These are phyloP conservation scores for Eumaeus atala DNA, from an alignment of 1,140 invertebrate genomes.

Conservation along the genomic window DNA sequence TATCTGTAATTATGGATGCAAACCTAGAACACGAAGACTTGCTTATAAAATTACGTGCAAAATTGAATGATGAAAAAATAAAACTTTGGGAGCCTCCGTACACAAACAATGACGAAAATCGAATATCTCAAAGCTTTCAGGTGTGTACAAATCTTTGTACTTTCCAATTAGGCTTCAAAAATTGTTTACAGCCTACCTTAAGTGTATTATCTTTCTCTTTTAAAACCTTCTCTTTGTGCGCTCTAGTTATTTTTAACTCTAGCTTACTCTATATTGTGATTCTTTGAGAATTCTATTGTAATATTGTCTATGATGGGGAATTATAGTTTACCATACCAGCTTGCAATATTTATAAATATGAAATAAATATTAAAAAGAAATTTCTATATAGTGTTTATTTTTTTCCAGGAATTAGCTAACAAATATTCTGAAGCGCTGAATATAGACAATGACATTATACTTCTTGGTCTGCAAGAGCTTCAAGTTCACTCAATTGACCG, in stretches of 20 bases:
- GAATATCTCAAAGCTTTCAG: conserved; percentile 43
- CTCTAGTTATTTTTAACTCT: too few species aligned
- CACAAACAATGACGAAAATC: conserved; percentile 60
- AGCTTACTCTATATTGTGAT: too few species aligned
- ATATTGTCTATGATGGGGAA: too few species aligned
- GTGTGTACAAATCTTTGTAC: conserved; percentile 27
- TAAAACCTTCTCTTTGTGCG: too few species aligned
- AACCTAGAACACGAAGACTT: conserved; percentile 76
- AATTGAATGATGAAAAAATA: conserved; percentile 78
- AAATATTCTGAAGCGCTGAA: conserved; percentile 75
- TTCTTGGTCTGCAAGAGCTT: conserved; percentile 75
- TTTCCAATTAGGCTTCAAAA: too few species aligned
- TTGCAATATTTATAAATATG: conserved; percentile 5
- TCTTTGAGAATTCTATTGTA: too few species aligned
- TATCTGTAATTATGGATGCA: conserved; percentile 35
- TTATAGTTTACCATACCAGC: too few species aligned
- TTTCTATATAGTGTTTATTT: too few species aligned
- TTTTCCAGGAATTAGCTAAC: conserved; percentile 75
- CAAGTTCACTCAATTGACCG: conserved; percentile 79
- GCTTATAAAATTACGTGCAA: conserved; percentile 77
- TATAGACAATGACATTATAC: conserved; percentile 68
- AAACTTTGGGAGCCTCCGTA: conserved; percentile 85
- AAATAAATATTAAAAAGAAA: neutral
- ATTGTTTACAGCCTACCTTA: conserved; percentile 11
- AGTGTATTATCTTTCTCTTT: too few species aligned